Evolutionary conservation across 2,797 vertebrate genomes (phyloP).

Genomic region (Pogoniulus pusillus): DNA sequence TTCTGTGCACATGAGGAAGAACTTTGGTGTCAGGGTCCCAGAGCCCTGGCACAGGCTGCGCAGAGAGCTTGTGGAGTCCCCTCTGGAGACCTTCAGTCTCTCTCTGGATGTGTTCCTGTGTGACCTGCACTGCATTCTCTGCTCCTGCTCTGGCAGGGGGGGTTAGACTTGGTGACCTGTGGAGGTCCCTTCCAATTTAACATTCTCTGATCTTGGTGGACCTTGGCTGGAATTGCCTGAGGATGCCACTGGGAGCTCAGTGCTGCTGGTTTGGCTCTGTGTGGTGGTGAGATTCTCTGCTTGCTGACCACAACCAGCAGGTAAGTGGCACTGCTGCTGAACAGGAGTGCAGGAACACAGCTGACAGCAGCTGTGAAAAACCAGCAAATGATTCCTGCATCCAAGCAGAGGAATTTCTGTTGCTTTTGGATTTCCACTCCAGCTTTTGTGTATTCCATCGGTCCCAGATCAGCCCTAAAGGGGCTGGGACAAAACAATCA

Average conservation of each 20-base stretch:
- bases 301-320: neutral
- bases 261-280: neutral
- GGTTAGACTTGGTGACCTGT: too few species aligned
- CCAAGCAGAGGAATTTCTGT: neutral
- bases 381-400: neutral
- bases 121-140: too few species aligned
- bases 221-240: neutral
- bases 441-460: too few species aligned
- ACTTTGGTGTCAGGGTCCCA: too few species aligned
- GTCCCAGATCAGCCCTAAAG: accelerated
- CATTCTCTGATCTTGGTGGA: neutral
- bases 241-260: neutral
- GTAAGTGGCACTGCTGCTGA: neutral
- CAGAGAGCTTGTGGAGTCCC: too few species aligned
- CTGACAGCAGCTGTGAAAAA: neutral
- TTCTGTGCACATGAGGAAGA: too few species aligned
- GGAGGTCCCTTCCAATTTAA: too few species aligned
- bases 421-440: neutral
- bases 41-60: too few species aligned
- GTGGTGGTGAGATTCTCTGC: neutral
- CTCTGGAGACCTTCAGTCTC: too few species aligned
- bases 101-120: too few species aligned
- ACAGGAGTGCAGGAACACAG: neutral
- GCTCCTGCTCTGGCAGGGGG: too few species aligned
- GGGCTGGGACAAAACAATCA: neutral